A percentile compares a stretch with the other conserved stretches of the same genome.
Evolutionary conservation across 2,888 invertebrate genomes (phyloP).

Genomic region (Lacanobia wlatinum): DNA sequence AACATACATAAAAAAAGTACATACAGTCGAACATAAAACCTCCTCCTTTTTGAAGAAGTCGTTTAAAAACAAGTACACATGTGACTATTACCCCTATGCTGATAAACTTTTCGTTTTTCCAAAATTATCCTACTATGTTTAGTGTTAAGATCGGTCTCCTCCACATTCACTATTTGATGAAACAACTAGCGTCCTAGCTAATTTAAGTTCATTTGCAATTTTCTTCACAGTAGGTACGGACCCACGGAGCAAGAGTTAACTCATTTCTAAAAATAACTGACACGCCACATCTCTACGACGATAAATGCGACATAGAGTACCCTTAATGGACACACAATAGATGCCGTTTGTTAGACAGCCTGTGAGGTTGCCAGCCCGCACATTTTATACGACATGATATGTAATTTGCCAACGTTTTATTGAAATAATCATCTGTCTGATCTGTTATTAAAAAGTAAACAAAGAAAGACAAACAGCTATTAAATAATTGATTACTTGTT

Average conservation of each 20-base stretch:
- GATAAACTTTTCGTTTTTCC: too few relatives aligned
- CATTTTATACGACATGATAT: neutral
- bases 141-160: too few relatives aligned
- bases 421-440: slow-evolving; percentile 15
- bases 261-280: slow-evolving; percentile 23
- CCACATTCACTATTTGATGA: neutral
- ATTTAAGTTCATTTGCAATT: neutral
- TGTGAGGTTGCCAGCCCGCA: neutral
- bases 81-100: too few relatives aligned
- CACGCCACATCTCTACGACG: slow-evolving; percentile 12
- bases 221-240: neutral
- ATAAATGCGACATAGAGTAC: slow-evolving; percentile 21
- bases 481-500: neutral
- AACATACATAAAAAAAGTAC: too few relatives aligned
- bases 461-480: neutral
- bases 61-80: too few relatives aligned
- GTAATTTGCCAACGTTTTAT: slow-evolving; percentile 4
- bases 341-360: neutral
- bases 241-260: neutral
- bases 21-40: too few relatives aligned
- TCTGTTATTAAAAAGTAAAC: neutral
- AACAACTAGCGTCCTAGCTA: neutral
- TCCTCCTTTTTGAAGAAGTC: too few relatives aligned
- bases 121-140: neutral
- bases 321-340: slow-evolving; percentile 21